phyloP scores from a whole-genome alignment of 2,888 invertebrate species.

The Tethea ocularis region DNA sequence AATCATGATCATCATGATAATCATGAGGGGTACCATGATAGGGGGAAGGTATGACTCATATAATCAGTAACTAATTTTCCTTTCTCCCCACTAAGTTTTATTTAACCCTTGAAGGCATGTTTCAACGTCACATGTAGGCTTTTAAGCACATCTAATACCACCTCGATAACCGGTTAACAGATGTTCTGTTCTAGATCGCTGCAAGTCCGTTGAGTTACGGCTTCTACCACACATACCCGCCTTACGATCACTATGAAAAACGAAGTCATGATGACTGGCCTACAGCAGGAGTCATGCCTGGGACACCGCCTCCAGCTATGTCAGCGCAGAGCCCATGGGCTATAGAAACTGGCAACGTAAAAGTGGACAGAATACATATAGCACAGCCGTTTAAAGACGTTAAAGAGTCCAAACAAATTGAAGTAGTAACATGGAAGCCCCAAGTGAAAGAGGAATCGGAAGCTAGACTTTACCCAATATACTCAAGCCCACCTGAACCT shows the following conservation, averaged over 20 bases:
- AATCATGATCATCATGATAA: conserved; percentile 73
- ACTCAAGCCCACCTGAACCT: conserved; percentile 43
- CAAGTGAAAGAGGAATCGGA: conserved; percentile 49
- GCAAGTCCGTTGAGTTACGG: conserved; percentile 90
- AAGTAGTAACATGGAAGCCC: conserved; percentile 50
- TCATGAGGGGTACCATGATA: conserved; percentile 73
- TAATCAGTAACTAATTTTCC: conserved; percentile 34
- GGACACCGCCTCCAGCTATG: conserved; percentile 51
- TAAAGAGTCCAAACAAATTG: conserved; percentile 30
- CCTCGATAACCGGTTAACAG: conserved; percentile 76
- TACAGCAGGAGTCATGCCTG: conserved; percentile 59
- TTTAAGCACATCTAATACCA: conserved; percentile 56
- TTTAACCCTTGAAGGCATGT: conserved; percentile 8
- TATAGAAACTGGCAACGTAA: conserved; percentile 40
- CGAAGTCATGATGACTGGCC: conserved; percentile 67
- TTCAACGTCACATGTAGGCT: conserved; percentile 47
- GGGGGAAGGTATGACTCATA: conserved; percentile 70
- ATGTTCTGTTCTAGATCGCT: conserved; percentile 85
- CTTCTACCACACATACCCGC: conserved; percentile 85
- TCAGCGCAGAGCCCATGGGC: conserved; percentile 50
- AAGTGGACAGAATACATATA: conserved; percentile 61
- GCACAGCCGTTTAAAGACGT: conserved; percentile 36
- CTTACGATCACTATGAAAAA: conserved; percentile 75
- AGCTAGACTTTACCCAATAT: conserved; percentile 62
- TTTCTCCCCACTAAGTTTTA: conserved; percentile 28